A percentile compares a stretch with the other conserved stretches of the same genome.
These are phyloP conservation scores for Apodemia mormo DNA, from an alignment of 2,888 invertebrate genomes.

Conservation along the genomic window DNA sequence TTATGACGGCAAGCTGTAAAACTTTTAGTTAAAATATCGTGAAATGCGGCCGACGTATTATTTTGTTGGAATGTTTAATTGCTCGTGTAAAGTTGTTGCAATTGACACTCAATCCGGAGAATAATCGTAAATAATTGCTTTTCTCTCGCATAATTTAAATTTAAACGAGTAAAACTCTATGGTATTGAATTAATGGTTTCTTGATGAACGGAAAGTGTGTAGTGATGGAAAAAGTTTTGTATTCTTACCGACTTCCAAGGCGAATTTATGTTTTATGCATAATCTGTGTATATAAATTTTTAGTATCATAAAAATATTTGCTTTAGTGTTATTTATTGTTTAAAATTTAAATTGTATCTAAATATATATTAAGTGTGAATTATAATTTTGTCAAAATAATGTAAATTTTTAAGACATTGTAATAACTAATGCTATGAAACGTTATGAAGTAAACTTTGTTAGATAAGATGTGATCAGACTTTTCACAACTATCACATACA, in stretches of 20 bases:
- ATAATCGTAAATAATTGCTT: constrained; percentile 12
- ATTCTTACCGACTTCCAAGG: not conserved
- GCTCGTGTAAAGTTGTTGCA: constrained; percentile 14
- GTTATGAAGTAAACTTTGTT: too few species aligned
- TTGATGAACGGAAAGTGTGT: not conserved
- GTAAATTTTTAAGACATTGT: too few species aligned
- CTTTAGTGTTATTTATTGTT: too few species aligned
- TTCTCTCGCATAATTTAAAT: not conserved
- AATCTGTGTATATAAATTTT: too few species aligned
- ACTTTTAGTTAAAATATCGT: not conserved
- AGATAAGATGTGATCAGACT: too few species aligned
- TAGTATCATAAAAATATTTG: too few species aligned
- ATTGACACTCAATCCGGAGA: constrained; percentile 11
- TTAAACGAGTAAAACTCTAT: not conserved
- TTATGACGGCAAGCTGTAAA: not conserved
- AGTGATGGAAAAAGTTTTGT: not conserved
- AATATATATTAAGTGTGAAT: too few species aligned
- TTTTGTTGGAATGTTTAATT: constrained; percentile 10
- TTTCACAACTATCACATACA: too few species aligned
- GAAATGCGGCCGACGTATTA: constrained; percentile 14
- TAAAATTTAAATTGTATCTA: too few species aligned
- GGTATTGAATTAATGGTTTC: not conserved
- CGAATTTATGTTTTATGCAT: too few species aligned
- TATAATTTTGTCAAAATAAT: too few species aligned
- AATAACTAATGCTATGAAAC: too few species aligned